Evolutionary conservation across 2,797 vertebrate genomes (phyloP).

Genomic region (Tamandua tetradactyla): DNA sequence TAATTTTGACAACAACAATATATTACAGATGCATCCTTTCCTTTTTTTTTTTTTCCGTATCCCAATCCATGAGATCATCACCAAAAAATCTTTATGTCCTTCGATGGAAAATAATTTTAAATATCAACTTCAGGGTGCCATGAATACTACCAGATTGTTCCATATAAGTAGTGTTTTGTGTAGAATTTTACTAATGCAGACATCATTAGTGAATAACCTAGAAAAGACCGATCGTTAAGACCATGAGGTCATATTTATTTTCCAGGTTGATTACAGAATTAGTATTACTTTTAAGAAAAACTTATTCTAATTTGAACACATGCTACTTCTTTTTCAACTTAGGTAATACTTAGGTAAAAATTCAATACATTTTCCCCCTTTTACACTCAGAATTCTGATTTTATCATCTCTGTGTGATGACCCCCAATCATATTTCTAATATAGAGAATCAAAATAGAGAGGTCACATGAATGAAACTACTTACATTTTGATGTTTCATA

Average conservation of each 20-base stretch:
- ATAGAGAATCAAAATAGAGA: not conserved
- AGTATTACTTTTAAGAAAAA: not conserved
- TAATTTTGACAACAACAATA: not conserved
- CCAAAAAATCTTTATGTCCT: not conserved
- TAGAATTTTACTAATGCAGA: not conserved
- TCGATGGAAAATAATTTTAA: not conserved
- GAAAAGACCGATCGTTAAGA: not conserved
- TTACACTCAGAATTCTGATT: not conserved
- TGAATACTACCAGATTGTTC: not conserved
- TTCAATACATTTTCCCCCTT: not conserved
- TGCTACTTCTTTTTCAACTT: not conserved
- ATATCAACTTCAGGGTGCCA: not conserved
- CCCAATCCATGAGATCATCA: not conserved
- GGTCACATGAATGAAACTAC: not conserved
- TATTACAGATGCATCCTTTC: not conserved
- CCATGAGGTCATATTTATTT: not conserved
- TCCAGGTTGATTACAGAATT: not conserved
- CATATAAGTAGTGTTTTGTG: not conserved
- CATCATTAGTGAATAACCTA: not conserved
- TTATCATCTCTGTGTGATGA: not conserved
- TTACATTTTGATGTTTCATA: not conserved
- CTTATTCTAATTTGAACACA: not conserved
- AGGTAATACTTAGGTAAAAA: not conserved
- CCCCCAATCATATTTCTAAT: slow-evolving; percentile 11
- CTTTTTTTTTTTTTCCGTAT: not conserved